Conservation (phyloP, 2,113 vertebrate genomes). For the Phrynocephalus versicolor region DNA sequence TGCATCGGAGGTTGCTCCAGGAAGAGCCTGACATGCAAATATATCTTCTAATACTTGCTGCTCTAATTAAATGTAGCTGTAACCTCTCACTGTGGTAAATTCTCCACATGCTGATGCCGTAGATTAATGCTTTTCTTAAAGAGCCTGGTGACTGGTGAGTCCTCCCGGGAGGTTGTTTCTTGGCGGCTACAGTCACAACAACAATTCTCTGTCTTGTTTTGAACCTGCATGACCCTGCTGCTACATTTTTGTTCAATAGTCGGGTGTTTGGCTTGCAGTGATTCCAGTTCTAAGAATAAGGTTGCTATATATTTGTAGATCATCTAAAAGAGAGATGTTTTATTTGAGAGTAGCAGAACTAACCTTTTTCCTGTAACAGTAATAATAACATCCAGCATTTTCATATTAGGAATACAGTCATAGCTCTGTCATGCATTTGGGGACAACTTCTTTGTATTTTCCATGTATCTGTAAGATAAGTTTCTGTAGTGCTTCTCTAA, state of each 20-base stretch:
- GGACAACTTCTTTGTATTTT: neutral
- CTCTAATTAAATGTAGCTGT: constrained; percentile 28
- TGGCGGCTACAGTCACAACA: neutral
- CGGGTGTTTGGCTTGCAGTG: neutral
- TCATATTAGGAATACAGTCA: neutral
- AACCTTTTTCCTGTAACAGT: neutral
- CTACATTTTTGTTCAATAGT: neutral
- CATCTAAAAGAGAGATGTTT: neutral
- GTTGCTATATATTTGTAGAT: neutral
- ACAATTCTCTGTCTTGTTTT: neutral
- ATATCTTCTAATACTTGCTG: constrained; percentile 13
- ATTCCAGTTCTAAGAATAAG: neutral
- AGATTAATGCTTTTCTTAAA: constrained; percentile 2
- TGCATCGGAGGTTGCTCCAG: constrained; percentile 6
- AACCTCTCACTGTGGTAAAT: constrained; percentile 25
- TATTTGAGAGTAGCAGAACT: neutral
- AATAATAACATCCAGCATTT: neutral
- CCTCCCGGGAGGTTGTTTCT: neutral
- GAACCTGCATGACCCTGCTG: neutral
- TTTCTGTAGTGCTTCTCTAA: too few species aligned
- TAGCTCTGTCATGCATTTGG: neutral
- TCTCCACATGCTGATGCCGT: neutral
- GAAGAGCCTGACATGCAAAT: constrained; percentile 1
- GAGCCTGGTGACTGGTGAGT: neutral
- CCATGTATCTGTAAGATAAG: too few species aligned